Evolutionary conservation across 2,113 vertebrate species (phyloP), one percentile per base, ranked within the genome.

Genomic region (Rhineura floridana): DNA sequence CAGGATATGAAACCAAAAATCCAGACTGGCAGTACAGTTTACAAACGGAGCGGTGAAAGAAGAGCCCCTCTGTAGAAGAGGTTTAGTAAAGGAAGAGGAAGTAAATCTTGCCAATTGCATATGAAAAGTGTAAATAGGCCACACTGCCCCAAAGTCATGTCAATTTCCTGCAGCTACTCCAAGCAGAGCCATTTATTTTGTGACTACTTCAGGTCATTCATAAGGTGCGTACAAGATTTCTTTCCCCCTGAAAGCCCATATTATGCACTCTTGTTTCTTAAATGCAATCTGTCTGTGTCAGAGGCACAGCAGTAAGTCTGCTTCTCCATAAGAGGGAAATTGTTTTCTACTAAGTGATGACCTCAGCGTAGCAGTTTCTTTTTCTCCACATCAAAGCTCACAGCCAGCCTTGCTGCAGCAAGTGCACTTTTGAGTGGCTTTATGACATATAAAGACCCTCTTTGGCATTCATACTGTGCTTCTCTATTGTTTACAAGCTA

Each of bases 341-440:
- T 97, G 96, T 97, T 97, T 97, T 97, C 96, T 95, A 88, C 94
- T 97, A 97, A 96, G 96, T 97, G 96, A 97, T 97, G 95, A 97
- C 96, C 96, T 97, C 96, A 96, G 95, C 92, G 94, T 96, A 96
- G 95, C 94, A 94, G 95, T 96, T 97, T 96, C 95, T 96, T 97
- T 97, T 95, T 91, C 80, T 95, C 92, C 93, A 95, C 90, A 97
- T 97, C 96, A 96, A 96, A 97, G 94, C 96, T 97, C 97, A 96
- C 96, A 97, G 96, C 93, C 85, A 97, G 96, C 94, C 92, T 94
- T 95, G 94, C 93, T 95, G 94, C 92, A 95, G 95, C 94, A 96
- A 96, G 95, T 95, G 95, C 90, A 95, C 95, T 97, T 97, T 94
- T 92, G 95, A 96, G 95, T 96, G 95, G 92, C 95, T 96, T 97